Conservation (phyloP, 2,113 vertebrate genomes). For the Progne subis region DNA sequence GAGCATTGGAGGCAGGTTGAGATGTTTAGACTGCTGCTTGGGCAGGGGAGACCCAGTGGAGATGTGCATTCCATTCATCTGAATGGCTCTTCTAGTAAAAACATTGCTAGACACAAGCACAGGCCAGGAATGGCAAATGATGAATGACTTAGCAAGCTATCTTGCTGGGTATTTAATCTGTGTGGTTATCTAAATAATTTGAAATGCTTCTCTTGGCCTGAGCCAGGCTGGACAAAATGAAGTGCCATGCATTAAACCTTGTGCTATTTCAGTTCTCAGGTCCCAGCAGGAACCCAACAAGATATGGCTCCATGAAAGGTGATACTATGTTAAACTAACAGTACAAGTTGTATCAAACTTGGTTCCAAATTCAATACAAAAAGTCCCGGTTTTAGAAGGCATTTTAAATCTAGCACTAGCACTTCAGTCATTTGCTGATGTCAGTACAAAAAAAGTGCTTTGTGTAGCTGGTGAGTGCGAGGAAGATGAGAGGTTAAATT, state of each 20-base stretch:
- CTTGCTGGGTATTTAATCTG: constrained; percentile 61
- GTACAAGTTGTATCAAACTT: constrained; percentile 55
- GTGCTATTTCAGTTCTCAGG: constrained; percentile 37
- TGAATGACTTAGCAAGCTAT: constrained; percentile 62
- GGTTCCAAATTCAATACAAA: constrained; percentile 48
- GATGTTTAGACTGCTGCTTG: not conserved
- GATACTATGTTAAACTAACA: constrained; percentile 55
- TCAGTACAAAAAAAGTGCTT: constrained; percentile 32
- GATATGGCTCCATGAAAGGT: constrained; percentile 28
- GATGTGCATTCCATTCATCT: constrained; percentile 62
- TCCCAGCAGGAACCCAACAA: constrained; percentile 47
- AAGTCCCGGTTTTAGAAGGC: not conserved
- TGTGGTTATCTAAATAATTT: constrained; percentile 62
- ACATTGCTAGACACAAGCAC: constrained; percentile 39
- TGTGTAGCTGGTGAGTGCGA: constrained; percentile 38
- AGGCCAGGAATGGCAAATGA: constrained; percentile 63
- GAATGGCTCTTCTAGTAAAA: constrained; percentile 37
- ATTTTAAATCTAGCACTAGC: constrained; percentile 18
- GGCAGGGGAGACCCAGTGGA: not conserved
- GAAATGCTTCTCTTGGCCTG: constrained; percentile 65
- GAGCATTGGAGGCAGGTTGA: not conserved
- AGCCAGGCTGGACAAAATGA: constrained; percentile 36
- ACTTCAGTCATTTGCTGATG: constrained; percentile 43
- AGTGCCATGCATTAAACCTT: constrained; percentile 42
- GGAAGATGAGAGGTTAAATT: constrained; percentile 58